These are phyloP conservation scores for Saguinus imperator DNA, from an alignment of 2,113 vertebrate genomes.

Conservation along the genomic window DNA sequence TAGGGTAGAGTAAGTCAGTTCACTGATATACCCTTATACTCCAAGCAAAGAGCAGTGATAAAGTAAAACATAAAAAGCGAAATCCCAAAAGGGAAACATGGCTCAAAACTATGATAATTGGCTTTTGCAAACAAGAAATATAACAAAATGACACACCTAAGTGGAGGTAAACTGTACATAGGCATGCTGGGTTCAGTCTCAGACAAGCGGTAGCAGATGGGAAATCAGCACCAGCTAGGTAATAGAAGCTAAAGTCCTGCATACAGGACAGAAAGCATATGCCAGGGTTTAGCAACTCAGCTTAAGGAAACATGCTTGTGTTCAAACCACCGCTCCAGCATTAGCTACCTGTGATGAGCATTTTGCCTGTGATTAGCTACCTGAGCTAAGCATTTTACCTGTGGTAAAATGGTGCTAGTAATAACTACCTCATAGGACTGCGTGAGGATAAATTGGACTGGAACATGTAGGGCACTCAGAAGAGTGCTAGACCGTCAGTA, in stretches of 20 bases:
- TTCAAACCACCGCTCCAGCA: neutral
- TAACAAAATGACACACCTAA: neutral
- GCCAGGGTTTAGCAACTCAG: neutral
- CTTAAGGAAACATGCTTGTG: neutral
- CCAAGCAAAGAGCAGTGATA: neutral
- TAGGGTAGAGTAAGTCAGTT: neutral
- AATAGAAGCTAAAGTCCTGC: neutral
- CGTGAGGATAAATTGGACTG: neutral
- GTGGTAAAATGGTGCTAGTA: neutral
- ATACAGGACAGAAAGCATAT: neutral
- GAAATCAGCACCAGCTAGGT: neutral
- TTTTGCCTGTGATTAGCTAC: neutral
- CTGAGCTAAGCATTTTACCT: neutral
- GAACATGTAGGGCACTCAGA: neutral
- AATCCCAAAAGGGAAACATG: neutral
- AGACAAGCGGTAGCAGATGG: neutral
- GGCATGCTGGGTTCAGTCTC: neutral
- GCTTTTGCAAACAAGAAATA: neutral
- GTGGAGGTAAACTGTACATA: fast-evolving
- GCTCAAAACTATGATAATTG: neutral
- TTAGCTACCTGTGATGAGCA: neutral
- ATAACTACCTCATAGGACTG: neutral
- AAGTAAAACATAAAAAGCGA: slow-evolving; percentile 21
- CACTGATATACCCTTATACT: neutral
- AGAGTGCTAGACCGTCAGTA: neutral